Evolutionary conservation across 2,888 invertebrate genomes (phyloP).

Genomic region (Alsophila aescularia): DNA sequence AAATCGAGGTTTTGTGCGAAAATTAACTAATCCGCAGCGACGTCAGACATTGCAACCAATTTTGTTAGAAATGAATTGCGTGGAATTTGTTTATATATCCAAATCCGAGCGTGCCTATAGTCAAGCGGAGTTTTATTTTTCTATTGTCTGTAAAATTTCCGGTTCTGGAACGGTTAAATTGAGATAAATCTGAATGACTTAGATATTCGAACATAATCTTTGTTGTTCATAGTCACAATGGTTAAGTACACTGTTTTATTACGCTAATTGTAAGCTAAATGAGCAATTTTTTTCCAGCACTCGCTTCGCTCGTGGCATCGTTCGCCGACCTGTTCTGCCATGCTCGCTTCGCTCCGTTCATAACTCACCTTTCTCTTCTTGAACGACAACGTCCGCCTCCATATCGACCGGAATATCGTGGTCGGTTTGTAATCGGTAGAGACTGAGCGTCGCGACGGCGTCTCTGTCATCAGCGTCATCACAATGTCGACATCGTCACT

Average conservation of each 20-base stretch:
- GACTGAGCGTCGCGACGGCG: slow-evolving; percentile 52
- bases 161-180: no score
- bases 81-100: no score
- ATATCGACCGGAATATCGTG: slow-evolving; percentile 68
- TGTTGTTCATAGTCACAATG: no score
- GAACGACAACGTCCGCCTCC: slow-evolving; percentile 72
- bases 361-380: slow-evolving; percentile 69
- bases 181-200: no score
- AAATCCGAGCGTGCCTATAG: no score
- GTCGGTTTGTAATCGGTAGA: slow-evolving; percentile 57
- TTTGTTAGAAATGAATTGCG: background rate
- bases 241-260: no score
- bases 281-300: no score
- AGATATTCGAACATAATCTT: no score
- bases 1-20: background rate
- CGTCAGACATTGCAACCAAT: no score
- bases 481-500: slow-evolving; percentile 40
- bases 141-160: no score
- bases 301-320: background rate
- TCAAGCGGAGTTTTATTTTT: no score
- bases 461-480: slow-evolving; percentile 78
- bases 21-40: background rate
- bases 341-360: background rate
- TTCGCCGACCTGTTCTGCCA: background rate
- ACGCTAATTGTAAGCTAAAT: no score